These are phyloP conservation scores for Ochlodes sylvanus DNA, from an alignment of 2,888 invertebrate genomes.

Conservation along the genomic window DNA sequence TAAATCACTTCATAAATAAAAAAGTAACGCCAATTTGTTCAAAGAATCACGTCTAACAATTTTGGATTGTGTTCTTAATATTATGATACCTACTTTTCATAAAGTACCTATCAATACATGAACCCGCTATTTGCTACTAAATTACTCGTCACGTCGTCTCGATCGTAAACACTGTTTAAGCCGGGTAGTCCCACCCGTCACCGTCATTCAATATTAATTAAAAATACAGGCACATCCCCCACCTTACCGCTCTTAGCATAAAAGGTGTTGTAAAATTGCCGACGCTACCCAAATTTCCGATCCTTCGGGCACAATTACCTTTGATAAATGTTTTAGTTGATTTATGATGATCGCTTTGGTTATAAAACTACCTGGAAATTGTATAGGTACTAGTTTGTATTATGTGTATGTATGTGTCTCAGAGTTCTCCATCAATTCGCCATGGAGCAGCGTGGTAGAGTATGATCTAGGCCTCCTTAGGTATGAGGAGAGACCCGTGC, in stretches of 20 bases:
- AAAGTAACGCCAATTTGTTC: too few species aligned
- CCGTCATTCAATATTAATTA: slow-evolving; percentile 21
- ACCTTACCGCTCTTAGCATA: slow-evolving; percentile 6
- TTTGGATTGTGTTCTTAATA: too few species aligned
- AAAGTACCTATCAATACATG: not conserved
- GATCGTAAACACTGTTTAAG: not conserved
- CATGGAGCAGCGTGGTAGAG: too few species aligned
- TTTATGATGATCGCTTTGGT: not conserved
- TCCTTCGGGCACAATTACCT: not conserved
- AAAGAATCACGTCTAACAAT: too few species aligned
- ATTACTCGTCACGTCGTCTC: not conserved
- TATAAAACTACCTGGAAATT: not conserved
- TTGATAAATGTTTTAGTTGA: slow-evolving; percentile 5
- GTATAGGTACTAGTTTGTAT: too few species aligned
- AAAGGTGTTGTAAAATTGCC: slow-evolving; percentile 14
- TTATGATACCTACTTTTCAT: too few species aligned
- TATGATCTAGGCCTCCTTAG: too few species aligned
- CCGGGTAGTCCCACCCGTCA: slow-evolving; percentile 6
- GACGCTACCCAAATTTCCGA: slow-evolving; percentile 3
- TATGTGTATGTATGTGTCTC: too few species aligned
- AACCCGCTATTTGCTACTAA: not conserved
- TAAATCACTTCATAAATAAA: too few species aligned
- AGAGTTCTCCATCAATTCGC: too few species aligned
- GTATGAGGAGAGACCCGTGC: too few species aligned
- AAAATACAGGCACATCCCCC: slow-evolving; percentile 7